Evolutionary conservation across 2,797 vertebrate species (phyloP).

Genomic region (Vespertilio murinus): DNA sequence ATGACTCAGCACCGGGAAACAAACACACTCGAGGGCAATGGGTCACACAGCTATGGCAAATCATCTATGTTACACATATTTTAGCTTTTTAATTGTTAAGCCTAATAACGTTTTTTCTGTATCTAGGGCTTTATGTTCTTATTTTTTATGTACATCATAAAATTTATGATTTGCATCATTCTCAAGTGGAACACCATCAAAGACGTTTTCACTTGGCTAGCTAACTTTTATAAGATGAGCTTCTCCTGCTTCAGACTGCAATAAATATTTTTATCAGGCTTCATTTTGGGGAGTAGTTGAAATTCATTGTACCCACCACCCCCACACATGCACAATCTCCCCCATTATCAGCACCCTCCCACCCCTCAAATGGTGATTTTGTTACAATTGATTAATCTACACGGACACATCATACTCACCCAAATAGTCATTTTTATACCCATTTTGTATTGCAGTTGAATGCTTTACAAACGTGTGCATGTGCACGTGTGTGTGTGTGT

Average conservation of each 20-base stretch:
- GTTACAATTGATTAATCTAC: not conserved
- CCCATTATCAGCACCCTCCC: not conserved
- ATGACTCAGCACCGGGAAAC: not conserved
- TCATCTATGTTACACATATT: not conserved
- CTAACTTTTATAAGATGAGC: not conserved
- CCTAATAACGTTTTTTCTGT: not conserved
- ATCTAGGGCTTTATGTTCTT: not conserved
- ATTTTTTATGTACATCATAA: constrained; percentile 13
- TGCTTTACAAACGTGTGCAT: not conserved
- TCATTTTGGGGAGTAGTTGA: not conserved
- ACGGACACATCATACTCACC: not conserved
- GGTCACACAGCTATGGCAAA: not conserved
- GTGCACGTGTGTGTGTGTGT: not conserved
- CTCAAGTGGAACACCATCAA: not conserved
- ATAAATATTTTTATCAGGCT: not conserved
- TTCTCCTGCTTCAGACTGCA: not conserved
- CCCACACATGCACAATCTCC: not conserved
- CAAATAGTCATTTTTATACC: not conserved
- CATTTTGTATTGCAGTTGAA: not conserved
- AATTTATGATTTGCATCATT: not conserved
- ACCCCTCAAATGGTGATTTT: not conserved
- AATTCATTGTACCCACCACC: not conserved
- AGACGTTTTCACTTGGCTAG: not conserved
- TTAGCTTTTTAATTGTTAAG: not conserved
- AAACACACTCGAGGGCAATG: not conserved